These are phyloP conservation scores for Typhlichthys subterraneus DNA, from an alignment of 2,797 vertebrate genomes.

Conservation along the genomic window DNA sequence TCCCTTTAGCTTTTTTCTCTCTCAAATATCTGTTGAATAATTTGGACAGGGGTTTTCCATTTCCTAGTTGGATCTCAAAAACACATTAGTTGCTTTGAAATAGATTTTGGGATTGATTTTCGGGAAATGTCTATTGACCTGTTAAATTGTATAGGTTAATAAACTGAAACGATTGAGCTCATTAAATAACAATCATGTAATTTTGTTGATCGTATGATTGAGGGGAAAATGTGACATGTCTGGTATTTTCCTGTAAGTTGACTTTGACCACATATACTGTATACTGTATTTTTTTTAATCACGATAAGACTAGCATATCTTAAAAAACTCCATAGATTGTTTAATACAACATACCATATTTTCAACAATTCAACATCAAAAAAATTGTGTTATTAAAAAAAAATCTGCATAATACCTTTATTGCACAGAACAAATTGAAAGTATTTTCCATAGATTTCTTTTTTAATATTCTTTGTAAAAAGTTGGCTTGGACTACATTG, in stretches of 20 bases:
- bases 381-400: conserved; percentile 80
- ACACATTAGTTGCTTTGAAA: too few relatives aligned
- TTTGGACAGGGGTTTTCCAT: too few relatives aligned
- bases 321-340: conserved; percentile 84
- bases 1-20: background rate
- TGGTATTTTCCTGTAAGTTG: background rate
- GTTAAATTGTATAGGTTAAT: too few relatives aligned
- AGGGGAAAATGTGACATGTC: too few relatives aligned
- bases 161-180: too few relatives aligned
- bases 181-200: too few relatives aligned
- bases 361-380: conserved; percentile 86
- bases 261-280: background rate
- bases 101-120: too few relatives aligned
- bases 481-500: conserved; percentile 80
- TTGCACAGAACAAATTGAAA: conserved; percentile 87
- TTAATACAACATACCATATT: conserved; percentile 89
- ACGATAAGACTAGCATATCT: conserved; percentile 62
- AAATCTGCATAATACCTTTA: conserved; percentile 87
- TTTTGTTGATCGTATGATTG: too few relatives aligned
- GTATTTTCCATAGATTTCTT: conserved; percentile 79
- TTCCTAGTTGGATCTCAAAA: too few relatives aligned
- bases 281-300: conserved; percentile 27
- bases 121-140: too few relatives aligned
- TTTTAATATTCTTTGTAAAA: conserved; percentile 76
- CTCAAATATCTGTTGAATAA: too few relatives aligned